These are phyloP conservation scores for Autographa gamma DNA, from an alignment of 2,888 invertebrate genomes.

Conservation along the genomic window DNA sequence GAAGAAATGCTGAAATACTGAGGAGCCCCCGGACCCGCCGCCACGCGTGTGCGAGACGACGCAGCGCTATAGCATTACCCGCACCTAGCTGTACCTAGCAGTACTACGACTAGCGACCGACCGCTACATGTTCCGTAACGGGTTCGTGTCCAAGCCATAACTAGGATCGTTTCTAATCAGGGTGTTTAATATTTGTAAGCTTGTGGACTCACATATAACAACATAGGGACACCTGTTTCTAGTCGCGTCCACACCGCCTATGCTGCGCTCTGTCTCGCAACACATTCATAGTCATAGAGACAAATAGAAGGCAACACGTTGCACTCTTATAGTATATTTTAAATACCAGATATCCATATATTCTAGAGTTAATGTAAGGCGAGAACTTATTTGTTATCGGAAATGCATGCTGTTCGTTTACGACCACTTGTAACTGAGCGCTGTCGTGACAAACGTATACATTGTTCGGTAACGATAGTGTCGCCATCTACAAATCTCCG, in stretches of 20 bases:
- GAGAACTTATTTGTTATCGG: slow-evolving; percentile 11
- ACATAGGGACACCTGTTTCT: neutral
- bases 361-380: slow-evolving; percentile 17
- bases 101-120: neutral
- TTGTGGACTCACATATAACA: neutral
- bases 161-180: neutral
- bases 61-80: neutral
- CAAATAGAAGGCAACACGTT: slow-evolving; percentile 24
- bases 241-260: slow-evolving; percentile 13
- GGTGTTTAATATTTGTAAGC: neutral
- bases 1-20: slow-evolving; percentile 84
- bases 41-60: neutral
- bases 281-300: slow-evolving; percentile 18
- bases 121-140: neutral
- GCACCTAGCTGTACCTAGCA: neutral
- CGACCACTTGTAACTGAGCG: neutral
- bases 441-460: slow-evolving; percentile 5
- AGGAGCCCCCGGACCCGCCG: slow-evolving; percentile 40
- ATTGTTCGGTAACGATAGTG: slow-evolving; percentile 19
- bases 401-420: slow-evolving; percentile 5
- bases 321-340: slow-evolving; percentile 47
- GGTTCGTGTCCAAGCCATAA: neutral
- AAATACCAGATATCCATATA: slow-evolving; percentile 40
- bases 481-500: slow-evolving; percentile 10
- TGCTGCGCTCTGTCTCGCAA: slow-evolving; percentile 10